A percentile compares a stretch with the other conserved stretches of the same genome.
phyloP scores from a whole-genome alignment of 2,797 vertebrate genomes.

The Lutra lutra region DNA sequence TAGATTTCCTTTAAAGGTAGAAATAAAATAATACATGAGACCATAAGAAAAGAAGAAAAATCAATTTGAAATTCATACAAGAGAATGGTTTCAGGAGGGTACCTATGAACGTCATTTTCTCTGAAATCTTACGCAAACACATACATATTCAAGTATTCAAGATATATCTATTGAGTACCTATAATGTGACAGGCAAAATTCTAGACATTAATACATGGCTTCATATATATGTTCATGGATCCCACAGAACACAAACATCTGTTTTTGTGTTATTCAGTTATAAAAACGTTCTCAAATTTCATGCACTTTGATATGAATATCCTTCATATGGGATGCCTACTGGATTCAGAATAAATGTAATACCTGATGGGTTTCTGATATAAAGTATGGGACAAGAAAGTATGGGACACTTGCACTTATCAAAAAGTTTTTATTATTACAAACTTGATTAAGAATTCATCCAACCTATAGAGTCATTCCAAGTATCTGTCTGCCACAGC shows the following conservation, averaged over 20 bases:
- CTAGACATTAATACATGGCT: not conserved
- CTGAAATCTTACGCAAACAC: not conserved
- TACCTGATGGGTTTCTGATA: not conserved
- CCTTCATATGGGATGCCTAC: not conserved
- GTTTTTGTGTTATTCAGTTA: not conserved
- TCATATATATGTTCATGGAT: not conserved
- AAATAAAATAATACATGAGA: slow-evolving; percentile 42
- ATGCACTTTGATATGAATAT: not conserved
- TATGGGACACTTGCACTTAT: not conserved
- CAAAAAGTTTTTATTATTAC: not conserved
- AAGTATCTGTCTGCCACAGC: not conserved
- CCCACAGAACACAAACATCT: not conserved
- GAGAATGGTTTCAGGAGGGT: not conserved
- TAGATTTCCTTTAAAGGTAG: slow-evolving; percentile 28
- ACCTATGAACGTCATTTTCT: slow-evolving; percentile 6
- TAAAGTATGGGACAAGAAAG: not conserved
- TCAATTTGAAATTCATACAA: slow-evolving; percentile 33
- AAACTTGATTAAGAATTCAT: not conserved
- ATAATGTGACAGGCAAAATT: not conserved
- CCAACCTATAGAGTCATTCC: not conserved
- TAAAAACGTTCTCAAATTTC: not conserved
- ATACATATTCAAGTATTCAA: not conserved
- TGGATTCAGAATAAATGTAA: not conserved
- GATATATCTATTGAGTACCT: not conserved
- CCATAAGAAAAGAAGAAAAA: not conserved